Base-by-base conservation (phyloP, 2,797 vertebrate species). In the Furcifer pardalis region DNA sequence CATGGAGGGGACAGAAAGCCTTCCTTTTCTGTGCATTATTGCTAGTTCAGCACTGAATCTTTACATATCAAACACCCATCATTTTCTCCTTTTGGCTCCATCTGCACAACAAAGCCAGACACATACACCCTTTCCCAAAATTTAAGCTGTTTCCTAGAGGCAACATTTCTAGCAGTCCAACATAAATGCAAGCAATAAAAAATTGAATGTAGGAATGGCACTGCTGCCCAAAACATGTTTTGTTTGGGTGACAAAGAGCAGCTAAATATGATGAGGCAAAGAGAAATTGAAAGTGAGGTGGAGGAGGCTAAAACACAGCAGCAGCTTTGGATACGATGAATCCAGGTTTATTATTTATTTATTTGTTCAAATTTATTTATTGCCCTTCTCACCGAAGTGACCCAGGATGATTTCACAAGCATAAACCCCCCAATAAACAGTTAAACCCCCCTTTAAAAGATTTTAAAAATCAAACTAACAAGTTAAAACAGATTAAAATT, bases 1-100 rank as follows among this genome's bases (percentile, higher is more conserved):
- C 62, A 82, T 37, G 0, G 0, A 85, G 88, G 85, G 89, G 86
- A 52, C 5, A 49, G 63, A 84, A 52, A 35, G 74, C 6, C 19
- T 44, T 72, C 10, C 15, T 68, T 75, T 75, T 59, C 46, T 85
- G 25, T 49, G 32, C 25, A 40, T 68, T 46, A 49, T 77, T 40
- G 2, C 27, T 35, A 30, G 15, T 77, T 40, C 44, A 65, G 23
- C 7, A 46, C n/a, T 59, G 40, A 62, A 46, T 71, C 42, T 79
- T 19, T 52, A 13, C 37, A 68, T 44, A n/a, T 12, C 10, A 13
- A 79, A 35, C 59, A 73, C 1, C 15, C 35, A 52, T 65, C 74
- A 59, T 79, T 76, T 52, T 30, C 9, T 68, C n/a, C 25, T 8
- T 10, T 83, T 72, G 42, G 21, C 7, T 60, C 52, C 44, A 32